Conservation (phyloP, 2,113 vertebrate species). For the Corythoichthys intestinalis region DNA sequence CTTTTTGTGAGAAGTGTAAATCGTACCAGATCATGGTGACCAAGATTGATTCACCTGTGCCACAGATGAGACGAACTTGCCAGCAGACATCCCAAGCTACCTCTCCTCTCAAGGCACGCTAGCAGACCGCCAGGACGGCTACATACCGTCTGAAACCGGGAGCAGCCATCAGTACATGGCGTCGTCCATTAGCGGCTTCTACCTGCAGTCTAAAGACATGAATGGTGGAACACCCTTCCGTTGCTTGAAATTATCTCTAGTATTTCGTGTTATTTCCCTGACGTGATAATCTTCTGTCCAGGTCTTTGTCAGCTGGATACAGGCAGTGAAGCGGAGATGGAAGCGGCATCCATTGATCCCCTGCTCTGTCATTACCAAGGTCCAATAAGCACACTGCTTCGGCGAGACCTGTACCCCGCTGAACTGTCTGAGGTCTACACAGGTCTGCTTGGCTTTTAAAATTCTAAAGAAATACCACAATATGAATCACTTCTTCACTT, state of each 20-base stretch:
- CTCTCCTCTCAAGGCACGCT: constrained; percentile 93
- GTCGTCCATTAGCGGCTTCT: constrained; percentile 82
- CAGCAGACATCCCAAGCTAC: constrained; percentile 93
- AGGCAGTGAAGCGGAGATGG: constrained; percentile 84
- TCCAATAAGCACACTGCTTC: constrained; percentile 73
- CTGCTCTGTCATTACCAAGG: constrained; percentile 85
- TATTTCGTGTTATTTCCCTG: neutral
- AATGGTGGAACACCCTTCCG: constrained; percentile 68
- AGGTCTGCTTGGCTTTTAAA: constrained; percentile 40
- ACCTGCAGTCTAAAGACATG: constrained; percentile 82
- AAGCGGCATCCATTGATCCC: constrained; percentile 77
- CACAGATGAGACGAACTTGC: constrained; percentile 93
- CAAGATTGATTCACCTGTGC: neutral
- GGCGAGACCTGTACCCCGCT: constrained; percentile 73
- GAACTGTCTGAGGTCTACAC: constrained; percentile 69
- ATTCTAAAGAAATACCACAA: neutral
- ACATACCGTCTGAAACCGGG: constrained; percentile 86
- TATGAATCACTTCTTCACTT: neutral
- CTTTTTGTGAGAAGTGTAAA: neutral
- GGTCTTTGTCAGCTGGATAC: constrained; percentile 84
- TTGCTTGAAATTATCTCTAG: neutral
- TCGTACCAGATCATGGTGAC: neutral
- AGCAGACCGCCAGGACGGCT: constrained; percentile 89
- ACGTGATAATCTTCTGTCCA: constrained; percentile 40
- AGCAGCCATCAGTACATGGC: constrained; percentile 87